A percentile compares a stretch with the other conserved stretches of the same genome.
Evolutionary conservation across 2,797 vertebrate species (phyloP).

Genomic region (Propithecus perrieri): DNA sequence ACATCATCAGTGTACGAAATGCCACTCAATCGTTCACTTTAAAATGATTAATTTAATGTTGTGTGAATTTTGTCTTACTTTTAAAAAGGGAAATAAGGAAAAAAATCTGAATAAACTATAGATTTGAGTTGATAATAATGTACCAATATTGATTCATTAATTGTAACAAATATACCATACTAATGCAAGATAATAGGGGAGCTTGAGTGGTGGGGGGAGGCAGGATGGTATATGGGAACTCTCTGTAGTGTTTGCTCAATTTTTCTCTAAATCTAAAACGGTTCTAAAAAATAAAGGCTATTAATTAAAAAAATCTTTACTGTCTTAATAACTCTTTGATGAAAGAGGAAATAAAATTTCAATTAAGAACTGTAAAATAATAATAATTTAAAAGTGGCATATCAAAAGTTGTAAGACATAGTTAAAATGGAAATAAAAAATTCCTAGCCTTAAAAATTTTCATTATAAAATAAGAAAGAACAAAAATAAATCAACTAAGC

Average conservation of each 20-base stretch:
- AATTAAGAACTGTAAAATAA: background rate
- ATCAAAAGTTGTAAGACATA: background rate
- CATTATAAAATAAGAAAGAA: slow-evolving; percentile 20
- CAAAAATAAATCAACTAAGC: background rate
- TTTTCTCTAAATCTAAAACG: slow-evolving; percentile 43
- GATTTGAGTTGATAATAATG: background rate
- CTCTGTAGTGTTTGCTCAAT: background rate
- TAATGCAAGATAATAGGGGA: background rate
- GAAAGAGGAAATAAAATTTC: slow-evolving; percentile 30
- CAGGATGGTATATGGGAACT: background rate
- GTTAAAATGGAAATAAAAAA: slow-evolving; percentile 15
- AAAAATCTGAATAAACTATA: background rate
- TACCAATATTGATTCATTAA: background rate
- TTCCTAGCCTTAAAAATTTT: slow-evolving; percentile 40
- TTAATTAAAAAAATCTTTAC: background rate
- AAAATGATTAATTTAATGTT: background rate
- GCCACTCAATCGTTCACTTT: background rate
- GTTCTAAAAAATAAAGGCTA: background rate
- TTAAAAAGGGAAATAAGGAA: background rate
- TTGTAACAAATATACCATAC: background rate
- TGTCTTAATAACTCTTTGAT: slow-evolving; percentile 22
- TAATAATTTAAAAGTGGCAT: background rate
- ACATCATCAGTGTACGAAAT: background rate
- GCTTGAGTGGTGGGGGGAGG: background rate
- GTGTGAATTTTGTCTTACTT: background rate